phyloP scores from a whole-genome alignment of 2,113 vertebrate species.

The Aegithalos caudatus region DNA sequence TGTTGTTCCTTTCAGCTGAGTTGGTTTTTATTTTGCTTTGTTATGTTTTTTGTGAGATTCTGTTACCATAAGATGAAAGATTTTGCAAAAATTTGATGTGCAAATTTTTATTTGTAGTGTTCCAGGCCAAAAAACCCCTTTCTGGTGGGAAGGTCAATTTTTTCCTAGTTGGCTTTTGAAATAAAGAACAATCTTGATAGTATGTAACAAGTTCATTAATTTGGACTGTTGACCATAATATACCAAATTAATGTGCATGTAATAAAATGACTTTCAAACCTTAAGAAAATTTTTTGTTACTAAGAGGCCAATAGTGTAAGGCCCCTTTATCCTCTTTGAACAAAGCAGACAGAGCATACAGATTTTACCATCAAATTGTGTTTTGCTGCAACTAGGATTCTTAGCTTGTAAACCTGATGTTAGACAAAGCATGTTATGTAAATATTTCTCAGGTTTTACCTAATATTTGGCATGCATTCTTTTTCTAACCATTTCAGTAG shows the following conservation, averaged over 20 bases:
- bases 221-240: not conserved
- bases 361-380: not conserved
- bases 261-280: not conserved
- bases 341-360: not conserved
- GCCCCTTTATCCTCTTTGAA: not conserved
- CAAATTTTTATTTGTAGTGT: not conserved
- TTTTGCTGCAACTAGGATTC: not conserved
- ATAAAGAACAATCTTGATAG: not conserved
- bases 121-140: fast-evolving
- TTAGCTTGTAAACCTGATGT: not conserved
- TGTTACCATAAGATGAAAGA: not conserved
- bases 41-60: not conserved
- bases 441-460: not conserved
- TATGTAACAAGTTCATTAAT: not conserved
- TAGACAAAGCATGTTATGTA: not conserved
- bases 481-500: not conserved
- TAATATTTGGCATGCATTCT: not conserved
- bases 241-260: not conserved
- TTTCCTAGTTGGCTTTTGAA: not conserved
- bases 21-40: not conserved
- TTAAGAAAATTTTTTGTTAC: not conserved
- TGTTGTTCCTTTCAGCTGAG: not conserved
- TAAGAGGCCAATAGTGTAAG: not conserved
- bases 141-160: not conserved
- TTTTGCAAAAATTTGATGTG: not conserved